phyloP scores from a whole-genome alignment of 1,140 invertebrate genomes.

The Zaprionus inermis region DNA sequence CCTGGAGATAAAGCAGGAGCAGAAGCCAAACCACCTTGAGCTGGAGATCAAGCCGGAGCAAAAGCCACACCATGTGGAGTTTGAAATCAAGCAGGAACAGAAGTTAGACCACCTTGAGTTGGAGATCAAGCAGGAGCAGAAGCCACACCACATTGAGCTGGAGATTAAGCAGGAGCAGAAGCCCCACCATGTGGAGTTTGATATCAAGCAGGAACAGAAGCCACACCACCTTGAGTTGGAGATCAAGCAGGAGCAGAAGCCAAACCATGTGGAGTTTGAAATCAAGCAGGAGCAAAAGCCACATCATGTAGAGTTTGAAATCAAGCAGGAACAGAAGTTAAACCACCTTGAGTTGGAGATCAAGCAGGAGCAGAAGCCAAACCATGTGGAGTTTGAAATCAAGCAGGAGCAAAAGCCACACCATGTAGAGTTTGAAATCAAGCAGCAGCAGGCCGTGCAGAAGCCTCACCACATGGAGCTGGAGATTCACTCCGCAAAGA shows the following conservation, averaged over 20 bases:
- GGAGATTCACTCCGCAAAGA: background rate
- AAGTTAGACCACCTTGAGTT: slow-evolving; percentile 15
- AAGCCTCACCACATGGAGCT: slow-evolving; percentile 16
- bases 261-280: slow-evolving; percentile 13
- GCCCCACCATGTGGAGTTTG: background rate
- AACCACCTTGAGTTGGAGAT: slow-evolving; percentile 22
- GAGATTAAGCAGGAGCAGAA: background rate
- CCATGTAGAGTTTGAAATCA: slow-evolving; percentile 22
- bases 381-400: slow-evolving; percentile 1
- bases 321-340: slow-evolving; percentile 10
- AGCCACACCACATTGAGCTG: too few species aligned
- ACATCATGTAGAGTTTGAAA: slow-evolving; percentile 4
- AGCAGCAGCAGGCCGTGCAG: slow-evolving; percentile 19
- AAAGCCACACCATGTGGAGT: slow-evolving; percentile 1
- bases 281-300: background rate
- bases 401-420: slow-evolving; percentile 28
- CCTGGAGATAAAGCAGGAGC: background rate
- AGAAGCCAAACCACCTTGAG: too few species aligned
- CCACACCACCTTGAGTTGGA: slow-evolving; percentile 12
- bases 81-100: slow-evolving; percentile 13
- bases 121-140: slow-evolving; percentile 13
- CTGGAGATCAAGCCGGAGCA: too few species aligned
- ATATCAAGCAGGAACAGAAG: background rate
- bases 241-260: slow-evolving; percentile 13
- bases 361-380: background rate